Evolutionary conservation across 2,113 vertebrate genomes (phyloP).

Genomic region (Neodon shergylaensis): DNA sequence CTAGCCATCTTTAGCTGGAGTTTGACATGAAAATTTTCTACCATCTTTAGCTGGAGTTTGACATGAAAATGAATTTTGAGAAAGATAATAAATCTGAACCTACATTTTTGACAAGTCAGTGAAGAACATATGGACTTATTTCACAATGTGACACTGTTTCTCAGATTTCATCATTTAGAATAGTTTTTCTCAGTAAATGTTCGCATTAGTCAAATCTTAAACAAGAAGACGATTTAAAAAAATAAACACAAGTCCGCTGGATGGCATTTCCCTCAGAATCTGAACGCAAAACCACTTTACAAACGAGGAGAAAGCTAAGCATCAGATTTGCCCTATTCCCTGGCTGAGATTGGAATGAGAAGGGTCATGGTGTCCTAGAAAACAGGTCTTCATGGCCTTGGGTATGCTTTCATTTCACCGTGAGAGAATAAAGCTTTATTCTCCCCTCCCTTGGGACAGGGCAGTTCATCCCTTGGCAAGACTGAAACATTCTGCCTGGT

Average conservation of each 20-base stretch:
- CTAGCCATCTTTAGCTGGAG: neutral
- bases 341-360: neutral
- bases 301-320: neutral
- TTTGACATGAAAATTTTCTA: neutral
- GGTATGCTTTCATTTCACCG: slow-evolving; percentile 14
- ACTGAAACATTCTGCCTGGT: slow-evolving; percentile 41
- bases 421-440: slow-evolving; percentile 45
- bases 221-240: neutral
- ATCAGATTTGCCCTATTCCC: neutral
- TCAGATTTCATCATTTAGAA: slow-evolving; percentile 12
- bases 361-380: slow-evolving; percentile 54
- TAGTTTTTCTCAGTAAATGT: slow-evolving; percentile 11
- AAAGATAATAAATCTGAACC: neutral
- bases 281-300: slow-evolving; percentile 10
- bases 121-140: neutral
- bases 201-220: slow-evolving; percentile 22
- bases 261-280: neutral
- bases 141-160: neutral
- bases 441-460: neutral
- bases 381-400: slow-evolving; percentile 52
- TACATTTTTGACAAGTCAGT: neutral
- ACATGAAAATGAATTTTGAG: neutral
- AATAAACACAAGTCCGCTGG: neutral
- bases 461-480: slow-evolving; percentile 60
- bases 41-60: slow-evolving; percentile 7